Conservation (phyloP, 2,113 vertebrate genomes). For the Rhagologus leucostigma region DNA sequence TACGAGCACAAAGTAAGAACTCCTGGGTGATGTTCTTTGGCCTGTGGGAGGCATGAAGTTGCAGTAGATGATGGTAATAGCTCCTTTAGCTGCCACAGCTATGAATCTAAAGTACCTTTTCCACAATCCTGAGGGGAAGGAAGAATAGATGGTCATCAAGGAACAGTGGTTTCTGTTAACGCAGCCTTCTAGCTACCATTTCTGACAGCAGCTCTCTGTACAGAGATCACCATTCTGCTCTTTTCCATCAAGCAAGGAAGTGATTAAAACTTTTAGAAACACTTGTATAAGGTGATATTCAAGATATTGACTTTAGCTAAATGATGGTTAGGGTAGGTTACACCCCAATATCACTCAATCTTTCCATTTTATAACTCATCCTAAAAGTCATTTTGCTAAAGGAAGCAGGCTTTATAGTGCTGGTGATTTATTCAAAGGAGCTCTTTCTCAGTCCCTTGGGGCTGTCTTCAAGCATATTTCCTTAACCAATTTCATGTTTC, state of each 20-base stretch:
- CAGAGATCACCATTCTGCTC: background rate
- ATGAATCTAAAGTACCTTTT: slow-evolving; percentile 38
- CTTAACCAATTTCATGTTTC: slow-evolving; percentile 4
- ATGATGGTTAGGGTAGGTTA: background rate
- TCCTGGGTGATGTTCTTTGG: slow-evolving; percentile 45
- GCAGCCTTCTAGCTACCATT: slow-evolving; percentile 7
- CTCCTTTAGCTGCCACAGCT: slow-evolving; percentile 19
- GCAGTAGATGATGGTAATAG: slow-evolving; percentile 29
- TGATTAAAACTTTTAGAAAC: slow-evolving; percentile 14
- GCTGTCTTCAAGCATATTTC: background rate
- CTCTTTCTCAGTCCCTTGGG: background rate
- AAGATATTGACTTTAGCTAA: slow-evolving; percentile 1
- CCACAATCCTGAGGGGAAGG: background rate
- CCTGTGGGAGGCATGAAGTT: slow-evolving; percentile 31
- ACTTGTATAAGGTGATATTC: background rate
- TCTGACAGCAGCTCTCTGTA: background rate
- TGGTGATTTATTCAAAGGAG: slow-evolving; percentile 34
- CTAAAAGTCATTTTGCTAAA: background rate
- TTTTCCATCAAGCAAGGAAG: background rate
- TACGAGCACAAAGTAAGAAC: slow-evolving; percentile 14
- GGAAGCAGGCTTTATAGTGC: background rate
- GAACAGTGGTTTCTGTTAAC: slow-evolving; percentile 10
- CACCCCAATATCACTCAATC: background rate
- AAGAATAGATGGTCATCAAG: slow-evolving; percentile 37
- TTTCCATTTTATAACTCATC: background rate